Conservation (phyloP, 1,140 invertebrate genomes). For the Meloidogyne exigua region DNA sequence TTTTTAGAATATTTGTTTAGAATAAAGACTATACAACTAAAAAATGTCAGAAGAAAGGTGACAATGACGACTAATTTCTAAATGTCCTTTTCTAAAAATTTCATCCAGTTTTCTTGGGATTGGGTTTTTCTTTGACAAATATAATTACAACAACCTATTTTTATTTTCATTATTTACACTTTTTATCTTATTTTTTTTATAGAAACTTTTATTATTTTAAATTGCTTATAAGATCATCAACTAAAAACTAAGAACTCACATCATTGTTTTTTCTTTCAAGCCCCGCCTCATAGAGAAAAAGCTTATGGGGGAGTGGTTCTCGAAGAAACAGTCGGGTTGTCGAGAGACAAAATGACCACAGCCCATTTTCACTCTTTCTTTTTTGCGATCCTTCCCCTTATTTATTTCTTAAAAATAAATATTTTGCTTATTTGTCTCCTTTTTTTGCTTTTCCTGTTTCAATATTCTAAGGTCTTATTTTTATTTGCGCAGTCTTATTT, state of each 20-base stretch:
- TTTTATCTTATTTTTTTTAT: background rate
- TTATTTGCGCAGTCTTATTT: background rate
- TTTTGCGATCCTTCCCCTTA: background rate
- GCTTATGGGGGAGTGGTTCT: background rate
- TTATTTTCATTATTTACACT: no score
- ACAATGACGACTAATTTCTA: no score
- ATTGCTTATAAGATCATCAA: background rate
- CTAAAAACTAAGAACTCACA: background rate
- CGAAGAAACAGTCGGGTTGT: background rate
- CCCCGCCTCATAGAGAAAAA: background rate
- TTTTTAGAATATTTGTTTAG: background rate
- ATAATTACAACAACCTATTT: no score
- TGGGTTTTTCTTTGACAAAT: background rate
- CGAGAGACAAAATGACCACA: background rate
- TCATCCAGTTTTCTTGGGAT: no score
- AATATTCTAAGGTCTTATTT: background rate
- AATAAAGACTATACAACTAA: background rate
- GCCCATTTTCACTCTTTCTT: background rate
- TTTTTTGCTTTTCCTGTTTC: background rate
- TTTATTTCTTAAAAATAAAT: background rate
- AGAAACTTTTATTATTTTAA: background rate
- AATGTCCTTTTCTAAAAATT: no score
- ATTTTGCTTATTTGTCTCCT: background rate
- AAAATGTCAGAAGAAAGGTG: no score
- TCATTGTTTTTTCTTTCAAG: background rate